Percentiles rank a stretch among this genome's conserved stretches.
phyloP scores from a whole-genome alignment of 2,113 vertebrate species.

The Dascyllus trimaculatus region DNA sequence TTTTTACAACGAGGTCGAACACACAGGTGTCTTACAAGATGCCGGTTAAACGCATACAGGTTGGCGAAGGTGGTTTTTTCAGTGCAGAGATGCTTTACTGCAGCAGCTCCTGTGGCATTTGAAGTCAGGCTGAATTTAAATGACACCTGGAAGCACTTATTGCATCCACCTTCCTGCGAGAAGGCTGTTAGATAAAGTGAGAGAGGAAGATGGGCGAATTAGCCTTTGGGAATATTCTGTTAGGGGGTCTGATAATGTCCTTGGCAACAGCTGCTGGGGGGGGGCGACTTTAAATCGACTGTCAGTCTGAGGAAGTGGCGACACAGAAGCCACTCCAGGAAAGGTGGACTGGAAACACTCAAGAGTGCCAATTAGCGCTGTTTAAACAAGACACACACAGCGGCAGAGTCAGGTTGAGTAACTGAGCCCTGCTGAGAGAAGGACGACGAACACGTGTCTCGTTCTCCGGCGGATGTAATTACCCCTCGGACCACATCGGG shows the following conservation, averaged over 20 bases:
- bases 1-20: constrained; percentile 6
- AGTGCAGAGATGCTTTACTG: background rate
- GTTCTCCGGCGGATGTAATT: constrained; percentile 72
- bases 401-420: constrained; percentile 46
- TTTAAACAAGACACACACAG: constrained; percentile 53
- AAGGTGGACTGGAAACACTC: constrained; percentile 55
- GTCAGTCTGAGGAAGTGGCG: constrained; percentile 43
- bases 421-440: constrained; percentile 41
- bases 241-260: constrained; percentile 54
- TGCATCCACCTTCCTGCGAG: constrained; percentile 17
- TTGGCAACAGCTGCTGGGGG: constrained; percentile 48
- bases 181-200: constrained; percentile 49
- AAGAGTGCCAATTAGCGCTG: constrained; percentile 66
- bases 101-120: constrained; percentile 19
- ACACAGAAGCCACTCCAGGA: constrained; percentile 42
- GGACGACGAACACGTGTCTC: constrained; percentile 47
- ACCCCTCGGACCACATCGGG: constrained; percentile 47
- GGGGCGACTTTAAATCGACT: constrained; percentile 37
- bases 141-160: constrained; percentile 35
- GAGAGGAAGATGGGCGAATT: constrained; percentile 43
- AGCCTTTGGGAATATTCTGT: constrained; percentile 58
- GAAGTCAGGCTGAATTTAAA: constrained; percentile 55
- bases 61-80: background rate
- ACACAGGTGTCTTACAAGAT: constrained; percentile 30
- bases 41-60: background rate